Evolutionary conservation across 1,140 invertebrate genomes (phyloP), one percentile per base, ranked within the genome.

Genomic region (Heterodera carotae): DNA sequence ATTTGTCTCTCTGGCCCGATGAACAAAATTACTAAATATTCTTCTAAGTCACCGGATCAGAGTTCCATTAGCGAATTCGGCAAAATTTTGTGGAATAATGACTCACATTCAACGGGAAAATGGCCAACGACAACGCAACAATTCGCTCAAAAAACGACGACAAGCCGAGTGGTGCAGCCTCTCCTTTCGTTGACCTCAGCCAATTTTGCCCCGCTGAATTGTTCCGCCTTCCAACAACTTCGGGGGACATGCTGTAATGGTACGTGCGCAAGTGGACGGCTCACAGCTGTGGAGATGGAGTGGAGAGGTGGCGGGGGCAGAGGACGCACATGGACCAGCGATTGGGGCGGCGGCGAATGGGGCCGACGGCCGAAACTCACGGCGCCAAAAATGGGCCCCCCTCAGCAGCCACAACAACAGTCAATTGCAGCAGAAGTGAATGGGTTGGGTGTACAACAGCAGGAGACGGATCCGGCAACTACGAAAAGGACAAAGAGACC

Each of bases 171-270:
- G 1, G 62, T 66, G 18, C 73, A 74, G 53, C 73, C 36, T 1
- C 73, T 66, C n/a, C 39, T 31, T 53, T 53, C 29, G 68, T 66
- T 68, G 59, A 67, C 68, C 27, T 76, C 48, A 18, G 48, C 48
- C 0, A 56, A 4, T 56, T 56, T 56, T 22, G 15, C 48, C 48
- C 12, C 48, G 2, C 48, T 22, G 48, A 56, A 22, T 56, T 56
- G 15, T 12, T 10, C 56, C 74, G 29, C 12, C 66, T 68, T 29
- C 64, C 64, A 69, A 27, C 68, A 31, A 48, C n/a, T 1, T 36
- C 62, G n/a, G 27, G 34, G 25, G 43, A 22, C 34, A 56, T 56
- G 33, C 7, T 22, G 25, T 62, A 10, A 27, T 31, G 62, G 10
- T 0, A 29, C 27, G 10, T 22, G 27, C 27, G 8, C n/a, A 0